phyloP scores from a whole-genome alignment of 2,888 invertebrate genomes.

The Tenthredo livida region DNA sequence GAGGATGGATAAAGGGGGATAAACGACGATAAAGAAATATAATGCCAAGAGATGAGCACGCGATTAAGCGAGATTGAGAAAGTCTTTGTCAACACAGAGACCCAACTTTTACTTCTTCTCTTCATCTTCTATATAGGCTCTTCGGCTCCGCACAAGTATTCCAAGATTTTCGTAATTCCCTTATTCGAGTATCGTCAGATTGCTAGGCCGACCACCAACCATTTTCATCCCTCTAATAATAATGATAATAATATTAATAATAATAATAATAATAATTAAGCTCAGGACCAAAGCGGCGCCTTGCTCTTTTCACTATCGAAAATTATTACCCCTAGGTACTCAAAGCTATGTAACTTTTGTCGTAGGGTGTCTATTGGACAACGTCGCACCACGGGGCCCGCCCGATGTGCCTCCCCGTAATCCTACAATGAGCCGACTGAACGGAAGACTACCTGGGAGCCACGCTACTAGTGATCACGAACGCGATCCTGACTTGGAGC shows the following conservation, averaged over 20 bases:
- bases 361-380: constrained; percentile 93
- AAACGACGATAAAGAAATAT: constrained; percentile 57
- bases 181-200: constrained; percentile 19
- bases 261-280: not conserved
- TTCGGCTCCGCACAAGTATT: not conserved
- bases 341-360: constrained; percentile 70
- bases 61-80: constrained; percentile 67
- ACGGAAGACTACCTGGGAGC: constrained; percentile 90
- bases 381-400: constrained; percentile 85
- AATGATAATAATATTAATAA: too few relatives aligned
- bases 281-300: not conserved
- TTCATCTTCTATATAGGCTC: constrained; percentile 7
- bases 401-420: constrained; percentile 95
- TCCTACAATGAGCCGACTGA: constrained; percentile 94
- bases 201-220: not conserved
- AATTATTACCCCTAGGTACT: not conserved
- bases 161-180: constrained; percentile 22
- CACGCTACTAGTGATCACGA: constrained; percentile 75
- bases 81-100: constrained; percentile 63
- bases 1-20: constrained; percentile 40
- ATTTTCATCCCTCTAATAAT: not conserved
- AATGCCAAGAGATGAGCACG: constrained; percentile 55
- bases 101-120: constrained; percentile 56
- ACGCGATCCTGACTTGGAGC: constrained; percentile 91
- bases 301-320: not conserved